Base-by-base conservation (phyloP, 2,797 vertebrate species). In the Netta rufina region DNA sequence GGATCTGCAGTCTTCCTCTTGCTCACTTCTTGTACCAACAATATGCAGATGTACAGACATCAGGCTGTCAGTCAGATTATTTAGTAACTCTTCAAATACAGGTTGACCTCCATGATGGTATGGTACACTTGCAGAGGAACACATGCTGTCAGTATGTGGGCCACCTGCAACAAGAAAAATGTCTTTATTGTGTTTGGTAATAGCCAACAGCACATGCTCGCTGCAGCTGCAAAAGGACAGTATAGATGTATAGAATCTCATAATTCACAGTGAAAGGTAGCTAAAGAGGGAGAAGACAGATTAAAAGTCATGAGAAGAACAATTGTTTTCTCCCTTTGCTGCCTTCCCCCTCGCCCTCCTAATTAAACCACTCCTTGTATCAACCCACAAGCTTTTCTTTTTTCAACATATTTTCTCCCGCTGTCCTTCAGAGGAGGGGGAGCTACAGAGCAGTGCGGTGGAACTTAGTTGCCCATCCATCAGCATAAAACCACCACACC, bases 81-180 rank as follows among this genome's bases (percentile, higher is more conserved):
- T 45, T 24, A 87, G 83, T 33, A 75, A 19, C 10, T 33, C 18
- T 61, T 71, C 56, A 47, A 61, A 22, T 19, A 36, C 12, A 73
- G 41, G 28, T 8, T 73, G 65, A 51, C 14, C 43, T 82, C 69
- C 61, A 53, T 8, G 62, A 60, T 8, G 21, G 45, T 39, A 2
- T 16, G 36, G 58, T 81, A 38, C 57, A 33, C 21, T 51, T 81
- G 78, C 38, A 49, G 66, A 77, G 30, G n/a, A 49, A 62, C 13
- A 21, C 0, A 2, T n/a, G 4, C 27, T 60, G 21, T 91, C 85
- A 95, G 58, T 81, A 47, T 3, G 51, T 60, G 39, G 74, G 89
- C 87, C 89, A 93, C 89, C 96, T 97, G 83, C 83, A 95, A 93
- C 8, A 54, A 81, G 77, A 84, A 39, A 91, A 71, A 58, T 2